Base-by-base conservation (phyloP, 2,113 vertebrate genomes). In the Mastomys coucha region DNA sequence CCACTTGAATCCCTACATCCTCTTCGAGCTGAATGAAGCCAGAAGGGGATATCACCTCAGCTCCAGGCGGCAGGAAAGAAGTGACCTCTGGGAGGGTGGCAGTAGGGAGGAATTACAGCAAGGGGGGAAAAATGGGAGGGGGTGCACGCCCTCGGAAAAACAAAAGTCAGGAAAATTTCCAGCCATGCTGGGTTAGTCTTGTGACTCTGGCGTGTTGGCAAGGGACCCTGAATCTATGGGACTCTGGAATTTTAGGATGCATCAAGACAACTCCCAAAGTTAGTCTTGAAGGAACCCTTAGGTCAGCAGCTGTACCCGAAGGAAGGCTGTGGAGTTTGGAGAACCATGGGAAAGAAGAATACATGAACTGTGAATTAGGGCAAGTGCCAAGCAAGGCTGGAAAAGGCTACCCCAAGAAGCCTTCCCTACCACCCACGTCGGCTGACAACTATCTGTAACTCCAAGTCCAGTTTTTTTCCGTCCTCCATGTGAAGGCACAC, bases 1-100 rank as follows among this genome's bases (percentile, higher is more conserved):
- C 77, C 84, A 51, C 92, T 85, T 69, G 58, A 81, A 89, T 92
- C 69, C 76, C 96, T 53, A 93, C 88, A 96, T 96, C 95, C 96
- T 96, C 97, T 93, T 88, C 26, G 42, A 85, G 86, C 84, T 45
- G 93, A 96, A 96, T 60, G n/a, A 93, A 96, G 92, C 96, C 73
- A 73, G 95, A 97, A 97, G 93, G 93, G 96, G 97, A 97, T 96
- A 65, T 98, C 97, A 95, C 97, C 96, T 97, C 93, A 98, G 97
- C 97, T 93, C 94, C 85, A 88, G 75, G 73, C 96, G 95, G 97
- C 98, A 98, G 98, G 98, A 98, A 98, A 98, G 98, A 97, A 98
- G 98, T 98, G 98, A 99, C 91, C 97, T 96, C 98, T 98, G 93
- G 95, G 93, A 97, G 97, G 96, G 63, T 94, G 85, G 75, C 78